Conservation (phyloP, 2,113 vertebrate genomes). For the Ageneiosus marmoratus region DNA sequence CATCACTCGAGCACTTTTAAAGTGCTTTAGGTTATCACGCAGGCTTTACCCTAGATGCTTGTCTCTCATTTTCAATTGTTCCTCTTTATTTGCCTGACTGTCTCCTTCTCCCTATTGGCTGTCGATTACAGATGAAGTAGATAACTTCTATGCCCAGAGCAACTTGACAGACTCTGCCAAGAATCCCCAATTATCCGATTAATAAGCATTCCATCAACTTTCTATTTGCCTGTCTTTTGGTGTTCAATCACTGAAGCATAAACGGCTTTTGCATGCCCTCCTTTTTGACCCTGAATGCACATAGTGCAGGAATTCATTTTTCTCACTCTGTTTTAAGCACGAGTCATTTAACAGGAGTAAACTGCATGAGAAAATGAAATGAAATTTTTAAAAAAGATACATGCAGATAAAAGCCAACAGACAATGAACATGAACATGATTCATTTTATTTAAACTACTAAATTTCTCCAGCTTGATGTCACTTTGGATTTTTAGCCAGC, state of each 20-base stretch:
- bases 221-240: slow-evolving; percentile 70
- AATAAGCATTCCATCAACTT: slow-evolving; percentile 77
- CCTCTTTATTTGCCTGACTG: slow-evolving; percentile 43
- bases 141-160: slow-evolving; percentile 60
- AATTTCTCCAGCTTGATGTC: not conserved
- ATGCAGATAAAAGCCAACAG: not conserved
- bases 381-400: slow-evolving; percentile 2
- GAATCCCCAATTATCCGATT: slow-evolving; percentile 75
- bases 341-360: slow-evolving; percentile 30
- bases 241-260: slow-evolving; percentile 56
- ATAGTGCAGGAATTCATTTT: slow-evolving; percentile 44
- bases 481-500: not conserved
- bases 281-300: slow-evolving; percentile 68
- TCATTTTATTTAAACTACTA: not conserved
- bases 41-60: slow-evolving; percentile 40
- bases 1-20: slow-evolving; percentile 20
- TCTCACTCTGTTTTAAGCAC: slow-evolving; percentile 29
- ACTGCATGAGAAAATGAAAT: slow-evolving; percentile 8
- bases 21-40: slow-evolving; percentile 38
- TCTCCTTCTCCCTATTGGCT: slow-evolving; percentile 56
- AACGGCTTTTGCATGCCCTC: slow-evolving; percentile 55
- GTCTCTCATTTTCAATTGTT: slow-evolving; percentile 46
- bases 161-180: slow-evolving; percentile 61
- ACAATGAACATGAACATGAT: not conserved
- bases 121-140: slow-evolving; percentile 46